Evolutionary conservation across 2,113 vertebrate genomes (phyloP).

Genomic region (Circaetus cinerascens): DNA sequence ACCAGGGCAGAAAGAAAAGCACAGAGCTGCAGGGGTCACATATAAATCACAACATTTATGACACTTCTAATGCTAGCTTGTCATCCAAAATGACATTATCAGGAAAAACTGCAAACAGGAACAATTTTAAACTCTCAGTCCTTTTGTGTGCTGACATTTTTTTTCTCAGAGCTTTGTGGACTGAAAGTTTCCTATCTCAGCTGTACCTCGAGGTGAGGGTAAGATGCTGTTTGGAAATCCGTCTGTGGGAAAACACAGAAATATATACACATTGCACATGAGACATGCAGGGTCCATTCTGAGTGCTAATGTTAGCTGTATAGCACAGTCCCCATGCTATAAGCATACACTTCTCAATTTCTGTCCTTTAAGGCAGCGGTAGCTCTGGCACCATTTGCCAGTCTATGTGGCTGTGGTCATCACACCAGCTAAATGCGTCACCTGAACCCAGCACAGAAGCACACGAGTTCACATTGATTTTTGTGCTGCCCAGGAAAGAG

Average conservation of each 20-base stretch:
- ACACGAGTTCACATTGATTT: background rate
- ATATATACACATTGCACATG: too few species aligned
- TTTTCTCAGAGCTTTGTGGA: background rate
- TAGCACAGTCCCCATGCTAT: background rate
- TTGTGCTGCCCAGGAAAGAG: background rate
- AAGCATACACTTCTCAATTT: background rate
- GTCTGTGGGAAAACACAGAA: background rate
- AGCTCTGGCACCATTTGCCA: background rate
- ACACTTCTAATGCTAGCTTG: background rate
- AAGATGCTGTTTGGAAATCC: background rate
- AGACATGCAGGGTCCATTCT: accelerated
- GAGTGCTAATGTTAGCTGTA: background rate
- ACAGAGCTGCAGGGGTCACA: background rate
- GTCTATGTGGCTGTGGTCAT: background rate
- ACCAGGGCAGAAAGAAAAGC: background rate
- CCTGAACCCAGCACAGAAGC: background rate
- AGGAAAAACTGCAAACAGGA: background rate
- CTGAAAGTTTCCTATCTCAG: background rate
- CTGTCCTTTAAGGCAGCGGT: background rate
- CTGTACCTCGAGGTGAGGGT: background rate
- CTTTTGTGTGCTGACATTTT: background rate
- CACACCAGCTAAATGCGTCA: background rate
- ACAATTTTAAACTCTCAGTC: background rate
- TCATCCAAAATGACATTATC: background rate
- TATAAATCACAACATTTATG: background rate